Conservation (phyloP, 2,797 vertebrate species). For the Nasua narica region DNA sequence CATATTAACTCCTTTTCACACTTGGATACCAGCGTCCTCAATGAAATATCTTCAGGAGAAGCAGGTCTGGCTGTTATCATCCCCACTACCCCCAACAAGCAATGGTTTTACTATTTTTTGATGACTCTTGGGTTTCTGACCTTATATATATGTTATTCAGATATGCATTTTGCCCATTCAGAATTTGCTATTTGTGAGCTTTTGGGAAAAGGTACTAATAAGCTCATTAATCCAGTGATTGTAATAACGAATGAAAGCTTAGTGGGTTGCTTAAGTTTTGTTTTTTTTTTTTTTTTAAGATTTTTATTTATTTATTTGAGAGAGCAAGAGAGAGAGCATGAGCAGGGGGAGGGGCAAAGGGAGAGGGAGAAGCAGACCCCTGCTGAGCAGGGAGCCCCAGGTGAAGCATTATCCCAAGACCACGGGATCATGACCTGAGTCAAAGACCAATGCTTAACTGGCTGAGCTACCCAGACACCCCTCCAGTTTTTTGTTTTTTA, state of each 20-base stretch:
- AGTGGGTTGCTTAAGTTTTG: background rate
- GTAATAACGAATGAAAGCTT: background rate
- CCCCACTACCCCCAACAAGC: fast-evolving
- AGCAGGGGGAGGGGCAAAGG: background rate
- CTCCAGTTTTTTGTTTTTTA: background rate
- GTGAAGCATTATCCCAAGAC: too few relatives aligned
- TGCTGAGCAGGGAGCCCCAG: background rate
- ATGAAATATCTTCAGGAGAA: background rate
- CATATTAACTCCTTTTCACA: background rate
- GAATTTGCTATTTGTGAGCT: background rate
- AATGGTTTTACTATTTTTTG: background rate
- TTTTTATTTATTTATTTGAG: background rate
- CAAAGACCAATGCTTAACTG: background rate
- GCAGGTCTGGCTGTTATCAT: background rate
- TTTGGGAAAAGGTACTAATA: background rate
- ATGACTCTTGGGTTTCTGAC: background rate
- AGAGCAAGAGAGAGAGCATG: background rate
- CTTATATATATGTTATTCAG: background rate
- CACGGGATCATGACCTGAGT: background rate
- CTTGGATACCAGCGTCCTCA: background rate
- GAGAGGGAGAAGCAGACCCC: background rate
- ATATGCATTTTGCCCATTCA: background rate
- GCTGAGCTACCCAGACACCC: background rate
- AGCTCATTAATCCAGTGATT: background rate
- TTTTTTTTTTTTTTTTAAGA: too few relatives aligned